Base-by-base conservation (phyloP, 2,888 invertebrate genomes). In the Congeria kusceri region DNA sequence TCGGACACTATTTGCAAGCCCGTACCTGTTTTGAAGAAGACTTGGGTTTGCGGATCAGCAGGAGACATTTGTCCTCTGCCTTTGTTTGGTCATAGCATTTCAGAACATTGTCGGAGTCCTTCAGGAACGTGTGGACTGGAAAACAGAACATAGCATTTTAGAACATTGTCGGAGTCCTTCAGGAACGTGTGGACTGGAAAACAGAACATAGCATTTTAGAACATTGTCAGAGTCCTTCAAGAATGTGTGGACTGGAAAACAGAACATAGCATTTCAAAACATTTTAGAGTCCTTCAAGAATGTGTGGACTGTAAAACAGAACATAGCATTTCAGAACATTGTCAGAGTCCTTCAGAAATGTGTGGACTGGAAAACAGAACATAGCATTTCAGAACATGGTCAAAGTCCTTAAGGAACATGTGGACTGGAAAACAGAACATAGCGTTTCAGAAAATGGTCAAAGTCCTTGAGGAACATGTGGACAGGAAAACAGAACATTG, bases 81-180 rank as follows among this genome's bases (percentile, higher is more conserved):
- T 66, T 62, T 7, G 70, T 78, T 18, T 62, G 72, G 64, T 87
- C 86, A 28, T 84, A 65, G 5, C 84, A 62, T 29, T 76, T 77
- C 39, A 85, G 62, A n/a, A 87, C 84, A 56, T 74, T 66, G 65
- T 85, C 84, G n/a, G 84, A 80, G 66, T 87, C 87, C 69, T 84
- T 80, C 57, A 87, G 70, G 64, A 87, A 87, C 39, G 85, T 73
- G 56, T 87, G 87, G 59, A 87, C 87, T 87, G 84, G 61, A 85
- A 84, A 67, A 23, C 46, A 25, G 53, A 44, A 67, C 9, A 25
- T 28, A 65, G 13, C n/a, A 11, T 63, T 39, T 39, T 1, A 39
- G 9, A 39, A 1, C 15, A 9, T 11, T 1, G 4, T 39, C 13
- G 1, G 1, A 39, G 15, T 13, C 39, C 3, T 47, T 29, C 63